Conservation (phyloP, 2,113 vertebrate genomes). For the Lepus europaeus region DNA sequence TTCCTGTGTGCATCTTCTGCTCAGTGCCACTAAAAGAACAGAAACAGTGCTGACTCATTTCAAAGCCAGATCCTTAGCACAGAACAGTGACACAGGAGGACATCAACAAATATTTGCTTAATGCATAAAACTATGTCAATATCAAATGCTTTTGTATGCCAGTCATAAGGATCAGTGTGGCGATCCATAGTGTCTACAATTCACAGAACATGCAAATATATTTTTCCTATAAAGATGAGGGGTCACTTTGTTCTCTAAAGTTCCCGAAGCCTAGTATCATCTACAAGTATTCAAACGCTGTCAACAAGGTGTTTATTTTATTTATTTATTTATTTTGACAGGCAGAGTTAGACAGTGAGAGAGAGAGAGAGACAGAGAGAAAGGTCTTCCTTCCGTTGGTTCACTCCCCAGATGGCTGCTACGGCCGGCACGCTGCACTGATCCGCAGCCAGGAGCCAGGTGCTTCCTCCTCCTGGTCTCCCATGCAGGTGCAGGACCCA, state of each 20-base stretch:
- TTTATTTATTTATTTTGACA: no score
- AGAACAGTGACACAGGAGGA: neutral
- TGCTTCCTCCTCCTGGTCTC: no score
- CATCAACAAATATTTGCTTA: neutral
- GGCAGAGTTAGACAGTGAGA: no score
- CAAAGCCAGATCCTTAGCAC: neutral
- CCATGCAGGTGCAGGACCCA: no score
- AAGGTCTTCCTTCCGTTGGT: no score
- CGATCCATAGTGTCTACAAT: neutral
- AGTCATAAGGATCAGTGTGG: neutral
- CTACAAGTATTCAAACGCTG: neutral
- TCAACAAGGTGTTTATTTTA: neutral
- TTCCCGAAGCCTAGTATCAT: neutral
- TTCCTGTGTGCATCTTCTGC: neutral
- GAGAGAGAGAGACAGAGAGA: no score
- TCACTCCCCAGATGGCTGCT: no score
- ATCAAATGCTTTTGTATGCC: neutral
- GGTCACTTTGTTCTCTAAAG: slow-evolving; percentile 1
- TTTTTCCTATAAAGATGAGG: neutral
- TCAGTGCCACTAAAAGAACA: slow-evolving; percentile 14
- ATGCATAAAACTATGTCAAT: neutral
- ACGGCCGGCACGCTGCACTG: no score
- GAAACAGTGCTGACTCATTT: neutral
- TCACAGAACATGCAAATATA: neutral
- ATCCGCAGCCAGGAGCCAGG: no score